phyloP scores from a whole-genome alignment of 2,888 invertebrate genomes.

The Caradrina clavipalpis region DNA sequence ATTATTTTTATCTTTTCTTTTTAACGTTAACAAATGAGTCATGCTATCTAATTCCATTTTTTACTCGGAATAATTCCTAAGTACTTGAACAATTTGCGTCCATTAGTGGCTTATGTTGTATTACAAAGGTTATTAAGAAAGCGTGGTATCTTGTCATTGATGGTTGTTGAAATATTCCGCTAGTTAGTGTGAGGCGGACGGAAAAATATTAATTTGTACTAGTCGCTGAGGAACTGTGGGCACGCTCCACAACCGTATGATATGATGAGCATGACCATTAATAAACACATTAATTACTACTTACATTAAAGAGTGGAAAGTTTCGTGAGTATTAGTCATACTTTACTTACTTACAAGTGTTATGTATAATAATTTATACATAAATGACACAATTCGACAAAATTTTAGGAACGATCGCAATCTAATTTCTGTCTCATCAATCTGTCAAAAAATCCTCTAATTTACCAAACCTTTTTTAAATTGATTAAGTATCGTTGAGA shows the following conservation, averaged over 20 bases:
- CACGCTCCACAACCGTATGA: conserved; percentile 35
- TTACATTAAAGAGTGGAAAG: conserved; percentile 58
- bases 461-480: no score
- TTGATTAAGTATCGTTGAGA: no score
- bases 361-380: not conserved
- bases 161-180: conserved; percentile 65
- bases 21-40: conserved; percentile 25
- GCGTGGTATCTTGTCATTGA: conserved; percentile 40
- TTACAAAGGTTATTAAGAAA: conserved; percentile 60
- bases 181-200: conserved; percentile 66
- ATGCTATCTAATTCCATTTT: conserved; percentile 4
- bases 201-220: conserved; percentile 80
- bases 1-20: conserved; percentile 26
- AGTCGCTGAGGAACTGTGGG: conserved; percentile 57
- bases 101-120: conserved; percentile 41
- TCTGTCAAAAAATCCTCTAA: no score
- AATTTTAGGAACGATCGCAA: no score
- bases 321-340: conserved; percentile 32
- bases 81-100: conserved; percentile 22
- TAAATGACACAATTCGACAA: no score
- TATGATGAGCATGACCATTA: conserved; percentile 39
- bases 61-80: conserved; percentile 17
- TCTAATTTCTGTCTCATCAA: no score
- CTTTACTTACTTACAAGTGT: not conserved
- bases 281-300: conserved; percentile 45